phyloP scores from a whole-genome alignment of 1,140 invertebrate species.

The Homalodisca vitripennis region DNA sequence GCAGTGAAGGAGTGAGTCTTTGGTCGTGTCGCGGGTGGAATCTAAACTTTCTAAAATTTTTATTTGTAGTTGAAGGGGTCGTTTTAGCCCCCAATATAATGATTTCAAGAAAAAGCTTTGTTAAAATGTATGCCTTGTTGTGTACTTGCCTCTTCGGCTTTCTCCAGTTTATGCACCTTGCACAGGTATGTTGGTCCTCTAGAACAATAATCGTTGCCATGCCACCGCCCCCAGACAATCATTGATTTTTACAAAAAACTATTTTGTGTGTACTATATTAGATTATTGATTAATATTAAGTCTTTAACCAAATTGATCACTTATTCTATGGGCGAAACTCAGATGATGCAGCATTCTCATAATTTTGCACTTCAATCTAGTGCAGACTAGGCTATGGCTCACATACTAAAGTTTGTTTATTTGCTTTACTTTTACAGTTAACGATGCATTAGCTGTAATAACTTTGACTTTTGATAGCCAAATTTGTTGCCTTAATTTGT shows the following conservation, averaged over 20 bases:
- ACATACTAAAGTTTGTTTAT: too few species aligned
- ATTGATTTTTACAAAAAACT: conserved; percentile 15
- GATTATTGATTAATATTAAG: too few species aligned
- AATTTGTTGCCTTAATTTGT: too few species aligned
- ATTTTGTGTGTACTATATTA: too few species aligned
- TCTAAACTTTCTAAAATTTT: not conserved
- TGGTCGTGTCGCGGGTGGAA: conserved; percentile 2
- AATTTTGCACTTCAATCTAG: too few species aligned
- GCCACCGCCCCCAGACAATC: conserved; percentile 11
- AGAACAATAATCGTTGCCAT: conserved; percentile 10
- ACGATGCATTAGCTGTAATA: too few species aligned
- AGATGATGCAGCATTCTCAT: too few species aligned
- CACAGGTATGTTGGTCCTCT: not conserved
- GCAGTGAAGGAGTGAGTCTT: not conserved
- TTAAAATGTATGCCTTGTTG: conserved; percentile 11
- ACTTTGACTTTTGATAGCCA: too few species aligned
- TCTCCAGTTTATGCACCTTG: not conserved
- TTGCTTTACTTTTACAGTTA: too few species aligned
- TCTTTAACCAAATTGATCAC: too few species aligned
- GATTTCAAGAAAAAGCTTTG: conserved; percentile 10
- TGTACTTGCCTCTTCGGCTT: not conserved
- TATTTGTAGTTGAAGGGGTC: not conserved
- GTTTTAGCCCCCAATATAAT: not conserved
- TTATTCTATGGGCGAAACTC: too few species aligned
- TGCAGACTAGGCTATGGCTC: too few species aligned